A percentile compares a stretch with the other conserved stretches of the same genome.
phyloP scores from a whole-genome alignment of 2,797 vertebrate genomes.

The Heliangelus exortis region DNA sequence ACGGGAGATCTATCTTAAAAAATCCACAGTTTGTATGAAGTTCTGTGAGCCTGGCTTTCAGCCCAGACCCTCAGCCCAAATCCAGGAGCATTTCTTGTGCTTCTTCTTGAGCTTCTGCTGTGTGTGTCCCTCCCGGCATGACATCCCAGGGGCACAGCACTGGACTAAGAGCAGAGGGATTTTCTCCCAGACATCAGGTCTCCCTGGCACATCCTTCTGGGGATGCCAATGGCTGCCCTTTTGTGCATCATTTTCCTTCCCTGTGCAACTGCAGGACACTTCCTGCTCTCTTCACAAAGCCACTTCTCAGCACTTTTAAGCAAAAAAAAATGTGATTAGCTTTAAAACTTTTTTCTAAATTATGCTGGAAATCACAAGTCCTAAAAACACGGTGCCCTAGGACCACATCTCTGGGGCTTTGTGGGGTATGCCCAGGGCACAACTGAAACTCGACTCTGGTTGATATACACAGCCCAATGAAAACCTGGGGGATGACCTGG shows the following conservation, averaged over 20 bases:
- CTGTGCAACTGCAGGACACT: rapidly evolving
- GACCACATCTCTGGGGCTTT: rapidly evolving
- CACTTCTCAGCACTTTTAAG: background rate
- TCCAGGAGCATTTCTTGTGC: rapidly evolving
- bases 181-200: rapidly evolving
- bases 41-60: background rate
- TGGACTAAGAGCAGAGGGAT: rapidly evolving
- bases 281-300: background rate
- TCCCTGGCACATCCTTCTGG: rapidly evolving
- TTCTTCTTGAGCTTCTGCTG: background rate
- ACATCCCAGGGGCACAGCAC: background rate
- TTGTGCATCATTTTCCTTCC: rapidly evolving
- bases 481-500: background rate
- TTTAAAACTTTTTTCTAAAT: background rate
- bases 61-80: background rate
- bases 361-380: background rate
- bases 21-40: rapidly evolving
- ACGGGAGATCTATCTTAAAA: background rate
- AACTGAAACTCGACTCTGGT: background rate
- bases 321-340: background rate
- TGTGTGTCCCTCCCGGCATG: background rate
- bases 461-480: background rate
- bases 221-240: background rate
- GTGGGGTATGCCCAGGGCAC: background rate
- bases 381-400: rapidly evolving